Base-by-base conservation (phyloP, 2,797 vertebrate genomes). In the Telmatherina bonti region DNA sequence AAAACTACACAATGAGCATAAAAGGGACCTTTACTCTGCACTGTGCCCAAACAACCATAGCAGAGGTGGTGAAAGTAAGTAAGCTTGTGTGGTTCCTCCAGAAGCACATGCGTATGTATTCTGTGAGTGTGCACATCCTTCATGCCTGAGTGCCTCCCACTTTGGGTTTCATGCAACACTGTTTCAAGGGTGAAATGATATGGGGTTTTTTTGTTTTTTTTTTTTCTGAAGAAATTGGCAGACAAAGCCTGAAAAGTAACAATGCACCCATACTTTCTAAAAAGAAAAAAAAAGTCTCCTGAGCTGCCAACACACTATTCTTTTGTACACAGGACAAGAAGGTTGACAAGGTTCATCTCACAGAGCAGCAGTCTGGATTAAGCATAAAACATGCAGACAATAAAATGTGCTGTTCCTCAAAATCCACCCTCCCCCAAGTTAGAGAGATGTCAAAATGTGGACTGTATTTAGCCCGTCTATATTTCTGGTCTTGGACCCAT, bases 371-470 rank as follows among this genome's bases (percentile, higher is more conserved):
- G 70, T 87, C 57, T 71, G 79, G 55, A 86, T 85, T 62, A 81
- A 75, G 70, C 63, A 72, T 74, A 65, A 82, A 75, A 85, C 81
- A 79, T 41, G 60, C 54, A 38, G 20, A 68, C 56, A 78, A 26
- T 69, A 53, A 24, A 65, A 67, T 68, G 73, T 18, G 12, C 49
- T 12, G 43, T 29, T 45, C 29, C 35, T n/a, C 13, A 7, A 47
- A 20, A 35, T 35, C 18, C 47, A 66, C 55, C 29, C 64, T 52
- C 51, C 74, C 41, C 74, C 56, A 36, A 62, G 65, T 71, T 67
- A 89, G 64, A 81, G 67, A 85, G 79, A 85, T 82, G 84, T 90
- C 77, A 72, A 65, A 73, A 80, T 88, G 74, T 88, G 70, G 59
- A 66, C 65, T 83, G 60, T 76, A 76, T 87, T 89, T 83, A 88